Evolutionary conservation across 2,113 vertebrate genomes (phyloP).

Genomic region (Gnathochromis pfefferi): DNA sequence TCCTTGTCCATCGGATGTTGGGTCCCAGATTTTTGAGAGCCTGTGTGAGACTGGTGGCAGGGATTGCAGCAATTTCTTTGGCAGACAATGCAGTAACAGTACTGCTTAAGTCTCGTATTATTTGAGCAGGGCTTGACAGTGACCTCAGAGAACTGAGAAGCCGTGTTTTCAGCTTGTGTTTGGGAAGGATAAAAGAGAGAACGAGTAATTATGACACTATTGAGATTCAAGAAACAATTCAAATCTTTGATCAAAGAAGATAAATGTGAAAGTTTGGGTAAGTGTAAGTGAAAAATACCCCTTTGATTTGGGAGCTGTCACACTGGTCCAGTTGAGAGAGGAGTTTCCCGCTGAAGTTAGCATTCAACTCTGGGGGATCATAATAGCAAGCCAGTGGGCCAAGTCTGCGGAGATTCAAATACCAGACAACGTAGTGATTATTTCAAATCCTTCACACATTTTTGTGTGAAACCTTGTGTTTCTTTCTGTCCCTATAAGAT

Average conservation of each 20-base stretch:
- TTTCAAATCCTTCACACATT: not conserved
- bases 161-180: conserved; percentile 43
- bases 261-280: not conserved
- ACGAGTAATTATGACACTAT: not conserved
- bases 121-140: not conserved
- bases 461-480: not conserved
- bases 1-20: not conserved
- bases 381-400: conserved; percentile 59
- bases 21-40: conserved; percentile 3
- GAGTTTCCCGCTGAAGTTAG: conserved; percentile 18
- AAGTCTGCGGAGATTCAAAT: conserved; percentile 33
- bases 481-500: not conserved
- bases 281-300: conserved; percentile 23
- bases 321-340: conserved; percentile 47
- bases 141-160: conserved; percentile 32
- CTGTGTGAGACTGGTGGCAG: not conserved
- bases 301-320: not conserved
- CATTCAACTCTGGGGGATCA: not conserved
- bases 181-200: not conserved
- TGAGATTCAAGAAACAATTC: not conserved
- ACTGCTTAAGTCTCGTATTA: conserved; percentile 7
- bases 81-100: conserved; percentile 14
- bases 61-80: conserved; percentile 9
- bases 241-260: not conserved
- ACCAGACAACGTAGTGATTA: not conserved